Evolutionary conservation across 2,888 invertebrate species (phyloP), one percentile per base, ranked within the genome.

Genomic region (Aplocera efformata): DNA sequence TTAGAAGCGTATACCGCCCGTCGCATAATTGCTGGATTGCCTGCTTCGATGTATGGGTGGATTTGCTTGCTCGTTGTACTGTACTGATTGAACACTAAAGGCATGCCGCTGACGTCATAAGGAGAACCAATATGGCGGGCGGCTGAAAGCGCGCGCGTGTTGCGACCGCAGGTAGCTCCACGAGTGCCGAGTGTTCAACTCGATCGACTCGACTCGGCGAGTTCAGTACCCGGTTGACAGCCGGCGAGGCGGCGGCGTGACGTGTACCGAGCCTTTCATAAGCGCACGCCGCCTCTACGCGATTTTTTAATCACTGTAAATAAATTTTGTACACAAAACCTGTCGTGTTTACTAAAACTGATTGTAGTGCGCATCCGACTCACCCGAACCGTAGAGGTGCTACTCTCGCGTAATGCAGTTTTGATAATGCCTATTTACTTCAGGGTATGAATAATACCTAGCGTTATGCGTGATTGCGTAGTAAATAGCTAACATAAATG

Each of bases 191-290:
- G 67, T 67, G 67, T 64, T 68, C 67, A 60, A 69, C 65, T 69
- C 66, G 70, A 74, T 69, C 72, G 13, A 17, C 13, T 2, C 13
- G 13, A 71, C 64, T 61, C 3, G 5, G 13, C 53, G 73, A 78
- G 82, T 83, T 86, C 82, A 88, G 88, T 88, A 85, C 82, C 85
- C 85, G 86, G 82, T 80, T 79, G 83, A 82, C 83, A 81, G 77
- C 85, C 85, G 85, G 82, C 66, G 79, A 79, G 81, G 82, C 80
- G 83, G 85, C 79, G 79, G 82, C 79, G 80, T 78, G 63, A 72
- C 61, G 64, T 67, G 58, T 42, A 55, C 52, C 37, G 58, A 64
- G 58, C 57, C 59, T 67, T 56, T 48, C 54, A 61, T 63, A 73
- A 76, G 76, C 79, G 76, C 76, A 73, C 84, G 84, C 84, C 86